Conservation (phyloP, 2,888 invertebrate species). For the Anthrax anthrax region DNA sequence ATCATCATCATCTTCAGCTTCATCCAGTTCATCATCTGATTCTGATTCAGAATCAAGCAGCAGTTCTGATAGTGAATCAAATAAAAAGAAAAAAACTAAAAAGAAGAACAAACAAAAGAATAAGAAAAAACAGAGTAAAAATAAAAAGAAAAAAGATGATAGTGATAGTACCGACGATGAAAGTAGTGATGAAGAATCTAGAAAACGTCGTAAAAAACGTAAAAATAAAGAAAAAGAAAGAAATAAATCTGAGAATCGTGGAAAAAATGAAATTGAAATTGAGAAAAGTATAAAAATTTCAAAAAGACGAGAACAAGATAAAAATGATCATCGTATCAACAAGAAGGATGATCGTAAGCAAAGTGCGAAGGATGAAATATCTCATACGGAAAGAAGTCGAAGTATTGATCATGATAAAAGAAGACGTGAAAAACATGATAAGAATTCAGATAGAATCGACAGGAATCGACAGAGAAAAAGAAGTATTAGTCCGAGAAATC, state of each 20-base stretch:
- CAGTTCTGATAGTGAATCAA: conserved; percentile 15
- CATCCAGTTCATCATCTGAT: conserved; percentile 9
- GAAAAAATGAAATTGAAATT: too few species aligned
- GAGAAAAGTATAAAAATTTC: too few species aligned
- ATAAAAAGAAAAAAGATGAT: background rate
- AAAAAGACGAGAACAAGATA: too few species aligned
- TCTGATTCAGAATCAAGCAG: conserved; percentile 15
- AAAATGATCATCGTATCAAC: too few species aligned
- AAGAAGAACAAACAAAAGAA: conserved; percentile 8
- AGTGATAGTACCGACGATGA: background rate
- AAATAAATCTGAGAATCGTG: too few species aligned
- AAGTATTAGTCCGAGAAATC: too few species aligned
- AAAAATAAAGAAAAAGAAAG: background rate
- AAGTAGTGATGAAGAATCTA: background rate
- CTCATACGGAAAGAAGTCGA: background rate
- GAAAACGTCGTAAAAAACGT: background rate
- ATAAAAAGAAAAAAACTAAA: conserved; percentile 13
- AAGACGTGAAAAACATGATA: background rate
- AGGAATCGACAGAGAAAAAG: too few species aligned
- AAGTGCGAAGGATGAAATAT: background rate
- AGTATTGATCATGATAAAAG: background rate
- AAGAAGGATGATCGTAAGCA: too few species aligned
- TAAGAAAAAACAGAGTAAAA: background rate
- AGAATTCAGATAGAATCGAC: too few species aligned
- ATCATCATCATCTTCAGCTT: conserved; percentile 13